phyloP scores from a whole-genome alignment of 2,113 vertebrate species.

The Pterocles burchelli region DNA sequence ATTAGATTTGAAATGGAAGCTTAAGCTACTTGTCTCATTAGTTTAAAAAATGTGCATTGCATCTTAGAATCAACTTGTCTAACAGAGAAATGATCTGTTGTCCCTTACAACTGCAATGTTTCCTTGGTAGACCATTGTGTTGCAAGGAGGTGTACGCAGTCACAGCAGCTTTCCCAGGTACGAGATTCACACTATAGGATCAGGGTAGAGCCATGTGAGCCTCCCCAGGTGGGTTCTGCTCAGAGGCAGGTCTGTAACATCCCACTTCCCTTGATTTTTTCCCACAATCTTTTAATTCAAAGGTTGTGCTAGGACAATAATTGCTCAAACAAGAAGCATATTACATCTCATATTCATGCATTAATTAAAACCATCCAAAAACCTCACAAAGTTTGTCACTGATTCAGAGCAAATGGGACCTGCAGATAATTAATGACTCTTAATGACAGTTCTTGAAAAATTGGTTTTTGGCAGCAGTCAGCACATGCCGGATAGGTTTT shows the following conservation, averaged over 20 bases:
- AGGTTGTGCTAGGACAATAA: conserved; percentile 41
- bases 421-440: conserved; percentile 70
- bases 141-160: background rate
- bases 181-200: background rate
- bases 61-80: background rate
- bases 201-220: background rate
- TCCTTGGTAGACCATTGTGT: background rate
- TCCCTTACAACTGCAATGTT: background rate
- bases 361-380: conserved; percentile 63
- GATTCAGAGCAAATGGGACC: conserved; percentile 50
- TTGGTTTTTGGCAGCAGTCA: conserved; percentile 46
- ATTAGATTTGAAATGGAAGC: background rate
- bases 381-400: conserved; percentile 55
- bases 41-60: background rate
- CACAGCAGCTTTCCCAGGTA: background rate
- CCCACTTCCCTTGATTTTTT: background rate
- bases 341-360: conserved; percentile 29
- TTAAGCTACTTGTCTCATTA: background rate
- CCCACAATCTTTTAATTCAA: conserved; percentile 31
- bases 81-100: background rate
- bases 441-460: conserved; percentile 47
- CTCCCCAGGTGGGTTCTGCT: background rate
- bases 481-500: conserved; percentile 14
- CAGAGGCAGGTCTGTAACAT: background rate
- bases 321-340: conserved; percentile 27